Percentiles rank a stretch among this genome's conserved stretches.
These are phyloP conservation scores for Benitochromis conjunctus DNA, from an alignment of 2,113 vertebrate genomes.

Conservation along the genomic window DNA sequence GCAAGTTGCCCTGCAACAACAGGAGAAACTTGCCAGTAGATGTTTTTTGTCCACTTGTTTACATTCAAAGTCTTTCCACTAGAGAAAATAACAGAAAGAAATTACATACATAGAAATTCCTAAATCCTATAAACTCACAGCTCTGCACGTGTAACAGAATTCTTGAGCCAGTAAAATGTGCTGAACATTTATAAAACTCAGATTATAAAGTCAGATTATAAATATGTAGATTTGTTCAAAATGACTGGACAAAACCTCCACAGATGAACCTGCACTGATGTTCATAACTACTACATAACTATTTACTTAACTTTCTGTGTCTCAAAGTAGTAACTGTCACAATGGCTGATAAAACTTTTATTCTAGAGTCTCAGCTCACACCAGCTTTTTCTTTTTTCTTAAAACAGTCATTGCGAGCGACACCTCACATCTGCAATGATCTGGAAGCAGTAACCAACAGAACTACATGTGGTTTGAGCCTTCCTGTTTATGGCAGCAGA, in stretches of 20 bases:
- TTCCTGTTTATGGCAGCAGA: constrained; percentile 61
- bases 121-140: background rate
- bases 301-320: background rate
- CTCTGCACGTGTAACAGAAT: background rate
- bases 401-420: constrained; percentile 39
- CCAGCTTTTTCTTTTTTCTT: background rate
- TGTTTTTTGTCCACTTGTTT: background rate
- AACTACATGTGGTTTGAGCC: constrained; percentile 62
- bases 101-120: background rate
- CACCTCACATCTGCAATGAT: constrained; percentile 36
- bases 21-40: background rate
- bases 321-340: rapidly evolving
- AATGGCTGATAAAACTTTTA: rapidly evolving
- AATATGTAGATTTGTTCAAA: background rate
- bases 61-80: rapidly evolving
- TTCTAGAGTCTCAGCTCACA: background rate
- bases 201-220: background rate
- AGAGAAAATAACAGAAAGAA: background rate
- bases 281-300: background rate
- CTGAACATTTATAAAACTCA: background rate
- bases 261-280: background rate
- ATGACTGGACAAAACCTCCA: background rate
- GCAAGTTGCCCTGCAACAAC: background rate
- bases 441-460: background rate
- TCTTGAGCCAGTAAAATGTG: background rate